phyloP scores from a whole-genome alignment of 2,797 vertebrate species.

The Champsocephalus gunnari region DNA sequence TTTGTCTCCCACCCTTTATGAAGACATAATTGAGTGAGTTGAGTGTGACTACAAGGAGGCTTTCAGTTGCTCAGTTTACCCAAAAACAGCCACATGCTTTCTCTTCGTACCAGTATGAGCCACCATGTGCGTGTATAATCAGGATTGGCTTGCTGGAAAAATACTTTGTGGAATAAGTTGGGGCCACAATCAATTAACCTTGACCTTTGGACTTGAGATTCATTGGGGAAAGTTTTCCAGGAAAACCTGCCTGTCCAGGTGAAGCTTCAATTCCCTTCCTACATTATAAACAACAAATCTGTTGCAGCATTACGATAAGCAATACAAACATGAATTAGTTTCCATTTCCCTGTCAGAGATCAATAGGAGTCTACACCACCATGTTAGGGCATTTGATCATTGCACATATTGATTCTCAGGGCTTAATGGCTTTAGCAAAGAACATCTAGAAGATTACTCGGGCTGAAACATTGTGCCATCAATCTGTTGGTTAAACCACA shows the following conservation, averaged over 20 bases:
- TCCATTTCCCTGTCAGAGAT: neutral
- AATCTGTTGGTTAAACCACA: constrained; percentile 5
- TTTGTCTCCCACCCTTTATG: constrained; percentile 76
- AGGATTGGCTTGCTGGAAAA: constrained; percentile 22
- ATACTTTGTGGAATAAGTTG: constrained; percentile 28
- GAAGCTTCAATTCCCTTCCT: constrained; percentile 14
- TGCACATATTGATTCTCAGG: constrained; percentile 43
- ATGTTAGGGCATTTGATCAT: constrained; percentile 34
- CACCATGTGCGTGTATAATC: constrained; percentile 52
- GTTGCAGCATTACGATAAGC: neutral
- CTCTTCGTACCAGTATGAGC: constrained; percentile 38
- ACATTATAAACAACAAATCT: neutral
- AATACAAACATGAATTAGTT: constrained; percentile 1
- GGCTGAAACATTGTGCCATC: constrained; percentile 20
- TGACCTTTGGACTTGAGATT: constrained; percentile 37
- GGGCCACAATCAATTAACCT: constrained; percentile 40
- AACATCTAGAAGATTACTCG: neutral
- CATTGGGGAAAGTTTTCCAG: constrained; percentile 20
- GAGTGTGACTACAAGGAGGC: constrained; percentile 75
- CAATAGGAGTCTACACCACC: constrained; percentile 16
- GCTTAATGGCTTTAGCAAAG: constrained; percentile 30
- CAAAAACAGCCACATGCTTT: constrained; percentile 65
- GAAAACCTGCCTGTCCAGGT: neutral
- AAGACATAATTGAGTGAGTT: constrained; percentile 74
- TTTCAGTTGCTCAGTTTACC: constrained; percentile 74